Base-by-base conservation (phyloP, 2,888 invertebrate genomes). In the Eremobia ochroleuca region DNA sequence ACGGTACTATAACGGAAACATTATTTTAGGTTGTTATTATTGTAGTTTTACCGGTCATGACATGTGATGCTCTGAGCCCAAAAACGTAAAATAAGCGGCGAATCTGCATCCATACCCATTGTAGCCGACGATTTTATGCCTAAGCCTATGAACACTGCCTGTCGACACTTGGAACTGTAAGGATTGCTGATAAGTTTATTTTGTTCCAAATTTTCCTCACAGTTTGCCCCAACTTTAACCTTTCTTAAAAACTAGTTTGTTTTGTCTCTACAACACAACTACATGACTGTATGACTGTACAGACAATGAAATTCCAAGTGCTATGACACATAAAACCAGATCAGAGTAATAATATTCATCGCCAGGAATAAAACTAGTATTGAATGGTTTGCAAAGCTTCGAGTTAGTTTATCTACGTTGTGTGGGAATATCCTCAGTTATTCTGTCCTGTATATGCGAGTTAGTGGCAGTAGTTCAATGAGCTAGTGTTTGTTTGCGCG, bases 401-500 rank as follows among this genome's bases (percentile, higher is more conserved):
- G 55, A 15, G 40, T 25, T 55, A 64, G 81, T 59, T 76, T 82
- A 77, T 76, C 58, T 76, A 25, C 40, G 9, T 18, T 28, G 28
- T 67, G 34, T 67, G 46, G 9, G 46, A 49, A n/a, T 81, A 70
- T 81, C n/a, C 49, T 69, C 31, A 34, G 68, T 52, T 46, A 61
- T 62, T 66, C 28, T 40, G 74, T 69, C 8, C 28, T 79, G 68
- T 49, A n/a, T 73, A 74, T 62, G 76, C 76, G 66, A 80, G 78
- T 80, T 79, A 76, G 73, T 75, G 69, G 52, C 81, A 76, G 72
- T 77, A 69, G 78, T 85, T 87, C 89, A 89, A 77, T 87, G 83
- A 87, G 79, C 76, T 62, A 31, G 73, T 83, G 78, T 85, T 81
- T 87, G 89, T 87, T 88, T 83, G 81, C 65, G 61, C 76, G 70